These are phyloP conservation scores for Cinclus cinclus DNA, from an alignment of 2,113 vertebrate species.

Conservation along the genomic window DNA sequence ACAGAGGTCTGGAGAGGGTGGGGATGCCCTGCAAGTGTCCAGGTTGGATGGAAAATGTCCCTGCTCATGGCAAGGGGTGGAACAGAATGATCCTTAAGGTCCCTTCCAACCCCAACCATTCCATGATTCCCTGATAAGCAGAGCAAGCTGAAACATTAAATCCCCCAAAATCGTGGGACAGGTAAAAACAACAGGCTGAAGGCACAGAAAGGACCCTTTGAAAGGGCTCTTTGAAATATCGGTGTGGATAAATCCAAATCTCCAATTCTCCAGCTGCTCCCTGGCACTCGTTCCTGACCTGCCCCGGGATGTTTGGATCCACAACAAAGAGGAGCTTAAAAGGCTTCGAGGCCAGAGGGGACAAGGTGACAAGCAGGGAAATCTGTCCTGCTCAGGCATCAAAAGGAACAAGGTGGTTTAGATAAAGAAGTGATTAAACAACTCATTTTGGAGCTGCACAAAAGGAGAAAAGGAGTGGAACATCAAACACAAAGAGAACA, in stretches of 20 bases:
- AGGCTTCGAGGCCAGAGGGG: background rate
- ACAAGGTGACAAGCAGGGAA: background rate
- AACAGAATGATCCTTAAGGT: background rate
- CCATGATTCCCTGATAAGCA: background rate
- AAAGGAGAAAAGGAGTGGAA: background rate
- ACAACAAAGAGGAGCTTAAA: background rate
- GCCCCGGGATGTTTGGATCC: background rate
- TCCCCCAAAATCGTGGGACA: background rate
- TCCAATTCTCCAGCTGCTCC: background rate
- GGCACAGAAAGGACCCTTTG: background rate
- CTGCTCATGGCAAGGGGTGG: background rate
- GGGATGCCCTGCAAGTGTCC: background rate
- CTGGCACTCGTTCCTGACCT: background rate
- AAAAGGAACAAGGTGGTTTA: constrained; percentile 3
- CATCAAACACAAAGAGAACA: constrained; percentile 21
- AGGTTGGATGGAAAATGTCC: accelerated
- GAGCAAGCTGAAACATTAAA: background rate
- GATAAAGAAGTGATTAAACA: background rate
- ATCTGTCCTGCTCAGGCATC: background rate
- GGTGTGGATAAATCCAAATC: background rate
- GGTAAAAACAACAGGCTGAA: background rate
- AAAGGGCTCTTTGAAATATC: background rate
- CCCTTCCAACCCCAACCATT: background rate
- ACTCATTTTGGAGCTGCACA: background rate
- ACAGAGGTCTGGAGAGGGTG: background rate